Evolutionary conservation across 1,140 invertebrate species (phyloP).

Genomic region (Euwallacea fornicatus): DNA sequence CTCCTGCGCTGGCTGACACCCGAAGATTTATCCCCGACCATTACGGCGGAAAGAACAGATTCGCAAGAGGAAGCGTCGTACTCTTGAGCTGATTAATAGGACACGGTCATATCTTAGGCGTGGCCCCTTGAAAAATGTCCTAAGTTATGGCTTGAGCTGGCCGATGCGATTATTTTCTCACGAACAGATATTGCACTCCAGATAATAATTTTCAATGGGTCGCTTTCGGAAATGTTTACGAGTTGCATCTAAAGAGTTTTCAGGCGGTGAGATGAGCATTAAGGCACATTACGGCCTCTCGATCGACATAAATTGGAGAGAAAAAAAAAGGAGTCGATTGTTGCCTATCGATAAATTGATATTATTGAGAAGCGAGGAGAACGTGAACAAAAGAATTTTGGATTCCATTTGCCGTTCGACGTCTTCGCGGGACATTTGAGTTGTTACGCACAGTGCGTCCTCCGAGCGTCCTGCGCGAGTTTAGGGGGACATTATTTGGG

Average conservation of each 20-base stretch:
- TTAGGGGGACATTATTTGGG: too few species aligned
- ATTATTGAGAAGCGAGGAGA: too few species aligned
- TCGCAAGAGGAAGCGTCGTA: slow-evolving; percentile 32
- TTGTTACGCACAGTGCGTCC: too few species aligned
- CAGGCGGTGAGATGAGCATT: too few species aligned
- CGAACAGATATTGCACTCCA: slow-evolving; percentile 28
- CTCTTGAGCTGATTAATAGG: slow-evolving; percentile 30
- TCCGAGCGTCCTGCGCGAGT: too few species aligned
- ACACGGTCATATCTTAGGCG: slow-evolving; percentile 32
- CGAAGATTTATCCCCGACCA: slow-evolving; percentile 26
- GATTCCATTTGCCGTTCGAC: too few species aligned
- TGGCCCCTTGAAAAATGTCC: slow-evolving; percentile 29
- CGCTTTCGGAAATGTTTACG: slow-evolving; percentile 8
- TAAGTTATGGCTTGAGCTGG: slow-evolving; percentile 27
- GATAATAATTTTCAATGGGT: slow-evolving; percentile 21
- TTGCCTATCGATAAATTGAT: too few species aligned
- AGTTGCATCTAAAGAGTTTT: neutral
- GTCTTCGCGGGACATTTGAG: too few species aligned
- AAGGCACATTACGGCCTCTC: too few species aligned
- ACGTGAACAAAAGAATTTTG: too few species aligned
- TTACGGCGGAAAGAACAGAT: slow-evolving; percentile 31
- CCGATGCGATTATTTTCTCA: slow-evolving; percentile 34
- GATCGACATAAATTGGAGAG: too few species aligned
- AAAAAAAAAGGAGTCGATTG: too few species aligned
- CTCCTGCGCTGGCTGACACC: slow-evolving; percentile 12